Conservation (phyloP, 1,140 invertebrate genomes). For the Drosophila nannoptera region DNA sequence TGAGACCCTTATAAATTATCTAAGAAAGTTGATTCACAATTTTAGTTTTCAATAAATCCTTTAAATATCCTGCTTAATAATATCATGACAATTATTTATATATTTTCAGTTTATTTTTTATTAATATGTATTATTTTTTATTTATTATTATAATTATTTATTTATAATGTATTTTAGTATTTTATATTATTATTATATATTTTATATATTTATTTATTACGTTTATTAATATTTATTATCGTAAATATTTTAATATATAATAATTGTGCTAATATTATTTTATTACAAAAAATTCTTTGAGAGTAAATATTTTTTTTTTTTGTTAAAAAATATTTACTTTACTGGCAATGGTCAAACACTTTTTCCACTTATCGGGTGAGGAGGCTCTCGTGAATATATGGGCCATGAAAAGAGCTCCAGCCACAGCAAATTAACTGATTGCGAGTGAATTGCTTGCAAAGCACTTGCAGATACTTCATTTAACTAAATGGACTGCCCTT, state of each 20-base stretch:
- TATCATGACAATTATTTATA: background rate
- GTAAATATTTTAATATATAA: background rate
- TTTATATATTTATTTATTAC: background rate
- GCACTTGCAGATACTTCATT: constrained; percentile 3
- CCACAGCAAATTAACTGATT: constrained; percentile 28
- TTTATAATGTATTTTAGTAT: background rate
- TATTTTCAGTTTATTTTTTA: background rate
- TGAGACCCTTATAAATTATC: too few relatives aligned
- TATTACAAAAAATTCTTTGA: too few relatives aligned
- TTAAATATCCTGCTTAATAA: too few relatives aligned
- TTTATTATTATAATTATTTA: background rate
- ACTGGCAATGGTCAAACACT: too few relatives aligned
- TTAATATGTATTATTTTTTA: background rate
- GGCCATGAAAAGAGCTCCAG: too few relatives aligned
- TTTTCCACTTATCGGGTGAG: too few relatives aligned
- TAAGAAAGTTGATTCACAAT: too few relatives aligned
- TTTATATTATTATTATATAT: background rate
- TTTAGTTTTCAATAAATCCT: too few relatives aligned
- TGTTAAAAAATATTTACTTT: too few relatives aligned
- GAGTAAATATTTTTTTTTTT: too few relatives aligned
- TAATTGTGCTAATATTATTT: background rate
- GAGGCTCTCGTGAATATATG: too few relatives aligned
- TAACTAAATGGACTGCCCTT: constrained; percentile 22
- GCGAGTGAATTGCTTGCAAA: constrained; percentile 16
- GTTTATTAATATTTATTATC: background rate